phyloP scores from a whole-genome alignment of 2,888 invertebrate species.

The Trissonchulus latispiculum region DNA sequence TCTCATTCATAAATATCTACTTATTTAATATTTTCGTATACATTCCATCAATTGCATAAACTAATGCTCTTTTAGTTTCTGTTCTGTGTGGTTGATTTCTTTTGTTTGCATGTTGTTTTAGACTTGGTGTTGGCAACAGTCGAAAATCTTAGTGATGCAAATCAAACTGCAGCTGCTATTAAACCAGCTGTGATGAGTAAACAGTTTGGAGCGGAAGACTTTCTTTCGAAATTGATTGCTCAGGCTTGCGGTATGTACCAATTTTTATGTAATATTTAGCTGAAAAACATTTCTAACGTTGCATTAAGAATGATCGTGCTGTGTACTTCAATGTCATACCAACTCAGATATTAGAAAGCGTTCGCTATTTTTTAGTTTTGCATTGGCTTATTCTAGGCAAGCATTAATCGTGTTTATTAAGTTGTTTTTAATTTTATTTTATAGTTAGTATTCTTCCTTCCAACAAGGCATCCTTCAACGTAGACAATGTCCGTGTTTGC shows the following conservation, averaged over 20 bases:
- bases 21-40: neutral
- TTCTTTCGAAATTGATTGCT: slow-evolving; percentile 70
- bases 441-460: slow-evolving; percentile 37
- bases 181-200: slow-evolving; percentile 85
- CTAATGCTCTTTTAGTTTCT: neutral
- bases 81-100: neutral
- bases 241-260: slow-evolving; percentile 61
- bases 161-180: slow-evolving; percentile 60
- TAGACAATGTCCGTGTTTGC: slow-evolving; percentile 90
- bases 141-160: slow-evolving; percentile 57
- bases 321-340: no score
- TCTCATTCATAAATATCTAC: neutral
- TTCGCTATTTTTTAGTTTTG: no score
- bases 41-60: neutral
- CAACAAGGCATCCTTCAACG: slow-evolving; percentile 61
- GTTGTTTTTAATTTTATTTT: slow-evolving; percentile 15
- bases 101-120: slow-evolving; percentile 26
- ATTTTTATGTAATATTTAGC: slow-evolving; percentile 4
- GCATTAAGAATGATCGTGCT: no score
- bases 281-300: neutral
- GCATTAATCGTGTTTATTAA: neutral
- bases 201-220: slow-evolving; percentile 93
- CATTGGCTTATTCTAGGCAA: no score
- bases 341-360: no score
- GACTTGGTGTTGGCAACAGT: slow-evolving; percentile 52